phyloP scores from a whole-genome alignment of 35 echinoderm and acorn worm genomes.

The Heliocidaris erythrogramma region DNA sequence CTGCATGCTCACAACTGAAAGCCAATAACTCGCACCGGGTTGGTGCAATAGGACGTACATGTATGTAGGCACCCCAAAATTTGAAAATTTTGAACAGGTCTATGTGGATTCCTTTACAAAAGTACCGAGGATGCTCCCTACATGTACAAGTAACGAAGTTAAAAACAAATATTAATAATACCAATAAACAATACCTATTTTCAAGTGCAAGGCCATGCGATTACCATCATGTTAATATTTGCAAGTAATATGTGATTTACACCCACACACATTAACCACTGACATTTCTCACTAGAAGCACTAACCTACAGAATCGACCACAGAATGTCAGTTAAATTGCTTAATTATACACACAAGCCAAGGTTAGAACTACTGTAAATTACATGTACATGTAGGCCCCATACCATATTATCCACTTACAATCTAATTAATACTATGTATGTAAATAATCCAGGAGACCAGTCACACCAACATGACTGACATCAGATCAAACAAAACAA shows the following conservation, averaged over 20 bases:
- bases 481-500: too few relatives aligned
- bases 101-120: too few relatives aligned
- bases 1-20: too few relatives aligned
- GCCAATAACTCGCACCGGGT: too few relatives aligned
- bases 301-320: neutral
- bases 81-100: too few relatives aligned
- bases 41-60: too few relatives aligned
- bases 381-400: neutral
- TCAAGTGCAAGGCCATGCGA: neutral
- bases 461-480: too few relatives aligned
- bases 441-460: too few relatives aligned
- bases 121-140: neutral
- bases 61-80: too few relatives aligned
- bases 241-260: neutral
- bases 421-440: too few relatives aligned
- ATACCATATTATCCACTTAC: too few relatives aligned
- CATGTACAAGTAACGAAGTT: neutral
- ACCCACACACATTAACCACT: neutral
- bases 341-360: neutral
- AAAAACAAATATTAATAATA: neutral
- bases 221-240: neutral
- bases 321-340: neutral
- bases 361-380: neutral
- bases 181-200: neutral
- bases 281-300: neutral